Conservation (phyloP, 2,113 vertebrate genomes). For the Panthera uncia region DNA sequence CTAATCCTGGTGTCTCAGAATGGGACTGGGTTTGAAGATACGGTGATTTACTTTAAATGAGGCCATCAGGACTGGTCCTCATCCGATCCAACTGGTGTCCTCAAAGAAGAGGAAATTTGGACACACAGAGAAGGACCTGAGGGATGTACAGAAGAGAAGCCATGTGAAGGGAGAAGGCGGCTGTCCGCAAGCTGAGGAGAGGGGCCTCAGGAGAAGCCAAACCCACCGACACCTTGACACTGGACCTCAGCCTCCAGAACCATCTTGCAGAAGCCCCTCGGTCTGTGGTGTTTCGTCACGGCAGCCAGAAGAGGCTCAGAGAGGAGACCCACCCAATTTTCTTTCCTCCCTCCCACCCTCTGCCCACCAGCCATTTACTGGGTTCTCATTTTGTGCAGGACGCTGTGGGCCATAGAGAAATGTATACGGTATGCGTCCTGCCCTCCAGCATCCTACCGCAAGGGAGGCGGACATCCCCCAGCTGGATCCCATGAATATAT, state of each 20-base stretch:
- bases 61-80: not conserved
- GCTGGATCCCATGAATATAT: not conserved
- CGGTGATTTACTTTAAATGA: not conserved
- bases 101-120: not conserved
- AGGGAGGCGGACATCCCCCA: not conserved
- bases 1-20: not conserved
- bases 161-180: not conserved
- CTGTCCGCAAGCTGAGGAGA: no score
- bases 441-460: not conserved
- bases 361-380: not conserved
- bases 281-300: no score
- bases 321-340: not conserved
- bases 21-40: not conserved
- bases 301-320: not conserved
- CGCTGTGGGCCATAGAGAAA: not conserved
- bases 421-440: rapidly evolving
- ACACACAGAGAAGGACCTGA: no score
- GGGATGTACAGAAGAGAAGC: not conserved
- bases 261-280: no score
- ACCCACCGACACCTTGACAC: no score
- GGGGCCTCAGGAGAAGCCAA: no score
- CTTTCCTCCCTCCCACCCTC: not conserved
- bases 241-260: no score
- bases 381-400: not conserved
- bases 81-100: not conserved